phyloP scores from a whole-genome alignment of 2,888 invertebrate genomes.

The Xylophagus ater region DNA sequence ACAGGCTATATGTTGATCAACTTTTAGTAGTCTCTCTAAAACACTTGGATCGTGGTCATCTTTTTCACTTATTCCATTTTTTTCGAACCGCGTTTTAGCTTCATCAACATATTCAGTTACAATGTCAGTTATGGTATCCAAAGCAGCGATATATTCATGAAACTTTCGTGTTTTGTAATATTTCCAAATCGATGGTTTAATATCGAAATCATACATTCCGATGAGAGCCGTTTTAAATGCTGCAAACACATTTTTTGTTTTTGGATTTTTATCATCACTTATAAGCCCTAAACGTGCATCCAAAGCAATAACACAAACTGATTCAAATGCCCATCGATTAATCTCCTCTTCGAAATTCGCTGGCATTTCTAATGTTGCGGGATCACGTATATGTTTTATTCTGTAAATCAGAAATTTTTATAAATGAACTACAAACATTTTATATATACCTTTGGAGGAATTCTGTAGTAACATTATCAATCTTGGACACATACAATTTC shows the following conservation, averaged over 20 bases:
- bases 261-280: slow-evolving; percentile 20
- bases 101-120: slow-evolving; percentile 33
- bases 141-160: slow-evolving; percentile 26
- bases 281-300: slow-evolving; percentile 30
- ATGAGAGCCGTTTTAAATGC: slow-evolving; percentile 27
- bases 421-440: background rate
- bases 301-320: slow-evolving; percentile 35
- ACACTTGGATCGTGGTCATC: slow-evolving; percentile 39
- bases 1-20: slow-evolving; percentile 51
- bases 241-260: slow-evolving; percentile 23
- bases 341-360: slow-evolving; percentile 41
- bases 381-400: slow-evolving; percentile 23
- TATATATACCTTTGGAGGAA: slow-evolving; percentile 25
- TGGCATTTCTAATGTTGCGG: slow-evolving; percentile 21
- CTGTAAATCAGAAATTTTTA: slow-evolving; percentile 18
- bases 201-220: slow-evolving; percentile 27
- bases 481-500: slow-evolving; percentile 24
- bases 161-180: slow-evolving; percentile 28
- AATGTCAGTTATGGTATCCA: slow-evolving; percentile 28
- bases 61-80: background rate
- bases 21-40: slow-evolving; percentile 49
- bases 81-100: slow-evolving; percentile 27
- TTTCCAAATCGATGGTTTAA: slow-evolving; percentile 32
- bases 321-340: slow-evolving; percentile 50
- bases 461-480: slow-evolving; percentile 28